Evolutionary conservation across 2,113 vertebrate species (phyloP).

Genomic region (Bucco capensis): DNA sequence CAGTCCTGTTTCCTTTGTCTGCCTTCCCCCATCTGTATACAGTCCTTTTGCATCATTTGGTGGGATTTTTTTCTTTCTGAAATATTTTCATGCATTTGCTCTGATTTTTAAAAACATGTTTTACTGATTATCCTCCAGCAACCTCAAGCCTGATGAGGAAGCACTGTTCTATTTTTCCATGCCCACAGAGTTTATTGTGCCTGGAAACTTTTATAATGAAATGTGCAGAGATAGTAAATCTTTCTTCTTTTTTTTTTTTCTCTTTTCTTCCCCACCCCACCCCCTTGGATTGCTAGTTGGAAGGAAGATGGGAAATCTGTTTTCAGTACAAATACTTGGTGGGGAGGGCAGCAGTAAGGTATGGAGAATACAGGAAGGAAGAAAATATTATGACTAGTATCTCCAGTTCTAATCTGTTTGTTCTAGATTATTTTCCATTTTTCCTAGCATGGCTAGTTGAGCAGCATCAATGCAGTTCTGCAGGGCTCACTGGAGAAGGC

Average conservation of each 20-base stretch:
- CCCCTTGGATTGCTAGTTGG: background rate
- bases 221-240: background rate
- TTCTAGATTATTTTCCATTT: conserved; percentile 22
- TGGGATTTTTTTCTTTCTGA: background rate
- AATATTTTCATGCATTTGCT: background rate
- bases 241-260: fast-evolving
- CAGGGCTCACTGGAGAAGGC: background rate
- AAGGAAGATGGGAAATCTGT: background rate
- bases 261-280: too few species aligned
- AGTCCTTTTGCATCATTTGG: background rate
- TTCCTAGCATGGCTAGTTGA: background rate
- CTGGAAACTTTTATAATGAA: conserved; percentile 32
- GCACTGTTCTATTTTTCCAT: conserved; percentile 6
- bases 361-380: background rate
- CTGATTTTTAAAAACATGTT: conserved; percentile 7
- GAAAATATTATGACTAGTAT: background rate
- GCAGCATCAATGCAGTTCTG: background rate
- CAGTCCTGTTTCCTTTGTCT: background rate
- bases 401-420: conserved; percentile 25
- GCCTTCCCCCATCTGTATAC: background rate
- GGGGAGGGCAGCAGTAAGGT: background rate
- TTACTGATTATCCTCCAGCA: conserved; percentile 42
- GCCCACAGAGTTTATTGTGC: conserved; percentile 2
- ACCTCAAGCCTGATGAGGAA: background rate
- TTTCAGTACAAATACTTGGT: background rate